Percentiles rank a stretch among this genome's conserved stretches.
Conservation (phyloP, 1,140 invertebrate genomes). For the Maconellicoccus hirsutus region DNA sequence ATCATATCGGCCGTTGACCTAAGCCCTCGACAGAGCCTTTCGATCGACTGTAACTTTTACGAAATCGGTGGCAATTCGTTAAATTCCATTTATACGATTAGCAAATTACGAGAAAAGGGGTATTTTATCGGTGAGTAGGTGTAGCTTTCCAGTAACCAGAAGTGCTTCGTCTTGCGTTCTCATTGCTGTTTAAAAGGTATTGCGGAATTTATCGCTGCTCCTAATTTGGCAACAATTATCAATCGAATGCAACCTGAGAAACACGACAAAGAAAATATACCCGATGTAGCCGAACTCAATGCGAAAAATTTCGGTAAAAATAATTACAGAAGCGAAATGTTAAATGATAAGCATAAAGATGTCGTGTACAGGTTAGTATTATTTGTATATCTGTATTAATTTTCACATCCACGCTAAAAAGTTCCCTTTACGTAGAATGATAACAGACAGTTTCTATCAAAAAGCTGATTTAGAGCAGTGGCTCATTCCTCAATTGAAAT, state of each 20-base stretch:
- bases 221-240: slow-evolving; percentile 53
- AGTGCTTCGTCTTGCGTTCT: too few relatives aligned
- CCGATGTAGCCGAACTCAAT: slow-evolving; percentile 29
- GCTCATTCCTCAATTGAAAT: slow-evolving; percentile 48
- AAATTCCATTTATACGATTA: slow-evolving; percentile 70
- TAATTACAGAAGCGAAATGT: slow-evolving; percentile 38
- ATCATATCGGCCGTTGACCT: slow-evolving; percentile 54
- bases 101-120: slow-evolving; percentile 59
- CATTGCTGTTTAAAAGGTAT: slow-evolving; percentile 41
- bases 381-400: not conserved
- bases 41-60: slow-evolving; percentile 57
- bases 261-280: slow-evolving; percentile 16
- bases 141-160: too few relatives aligned
- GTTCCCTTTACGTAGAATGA: slow-evolving; percentile 55
- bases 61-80: slow-evolving; percentile 74
- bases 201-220: slow-evolving; percentile 62
- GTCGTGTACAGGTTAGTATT: slow-evolving; percentile 37
- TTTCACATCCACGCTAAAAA: too few relatives aligned
- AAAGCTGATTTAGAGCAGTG: slow-evolving; percentile 73
- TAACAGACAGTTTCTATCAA: slow-evolving; percentile 66
- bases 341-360: slow-evolving; percentile 49
- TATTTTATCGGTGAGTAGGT: slow-evolving; percentile 52
- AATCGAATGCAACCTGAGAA: slow-evolving; percentile 28
- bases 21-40: slow-evolving; percentile 43
- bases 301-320: slow-evolving; percentile 29